Percentiles rank a stretch among this genome's conserved stretches.
These are phyloP conservation scores for Ctenicera cuprea DNA, from an alignment of 2,888 invertebrate species.

Conservation along the genomic window DNA sequence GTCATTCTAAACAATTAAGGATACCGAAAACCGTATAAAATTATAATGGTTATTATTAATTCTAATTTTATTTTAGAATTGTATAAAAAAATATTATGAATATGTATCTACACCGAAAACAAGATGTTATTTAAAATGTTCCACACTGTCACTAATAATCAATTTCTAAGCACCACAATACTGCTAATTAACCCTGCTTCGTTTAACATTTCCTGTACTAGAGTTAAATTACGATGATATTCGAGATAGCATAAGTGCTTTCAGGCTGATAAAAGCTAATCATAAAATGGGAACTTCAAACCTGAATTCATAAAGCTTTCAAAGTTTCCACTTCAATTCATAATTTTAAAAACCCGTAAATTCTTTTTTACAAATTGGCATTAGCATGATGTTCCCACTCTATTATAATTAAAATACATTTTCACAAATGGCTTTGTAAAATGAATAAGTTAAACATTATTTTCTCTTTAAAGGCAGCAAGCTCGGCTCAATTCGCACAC, in stretches of 20 bases:
- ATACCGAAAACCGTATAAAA: too few species aligned
- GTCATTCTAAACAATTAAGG: too few species aligned
- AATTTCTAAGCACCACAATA: neutral
- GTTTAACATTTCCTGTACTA: neutral
- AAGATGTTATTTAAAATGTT: too few species aligned
- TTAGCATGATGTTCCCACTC: too few species aligned
- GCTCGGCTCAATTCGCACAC: neutral
- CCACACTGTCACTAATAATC: neutral
- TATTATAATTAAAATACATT: too few species aligned
- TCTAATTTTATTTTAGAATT: too few species aligned
- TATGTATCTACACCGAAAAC: too few species aligned
- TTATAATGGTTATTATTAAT: too few species aligned
- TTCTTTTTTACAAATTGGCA: too few species aligned
- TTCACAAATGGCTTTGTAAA: neutral
- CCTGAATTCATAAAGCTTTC: too few species aligned
- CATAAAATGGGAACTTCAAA: neutral
- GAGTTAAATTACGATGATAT: constrained; percentile 6
- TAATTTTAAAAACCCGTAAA: too few species aligned
- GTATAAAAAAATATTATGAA: too few species aligned
- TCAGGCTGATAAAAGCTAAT: neutral
- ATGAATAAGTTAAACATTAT: neutral
- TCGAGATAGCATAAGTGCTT: neutral
- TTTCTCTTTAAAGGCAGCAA: neutral
- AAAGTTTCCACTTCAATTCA: neutral
- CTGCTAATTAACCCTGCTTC: neutral